Percentiles rank a stretch among this genome's conserved stretches.
Evolutionary conservation across 2,888 invertebrate species (phyloP).

Genomic region (Lordiphosa andalusiaca): DNA sequence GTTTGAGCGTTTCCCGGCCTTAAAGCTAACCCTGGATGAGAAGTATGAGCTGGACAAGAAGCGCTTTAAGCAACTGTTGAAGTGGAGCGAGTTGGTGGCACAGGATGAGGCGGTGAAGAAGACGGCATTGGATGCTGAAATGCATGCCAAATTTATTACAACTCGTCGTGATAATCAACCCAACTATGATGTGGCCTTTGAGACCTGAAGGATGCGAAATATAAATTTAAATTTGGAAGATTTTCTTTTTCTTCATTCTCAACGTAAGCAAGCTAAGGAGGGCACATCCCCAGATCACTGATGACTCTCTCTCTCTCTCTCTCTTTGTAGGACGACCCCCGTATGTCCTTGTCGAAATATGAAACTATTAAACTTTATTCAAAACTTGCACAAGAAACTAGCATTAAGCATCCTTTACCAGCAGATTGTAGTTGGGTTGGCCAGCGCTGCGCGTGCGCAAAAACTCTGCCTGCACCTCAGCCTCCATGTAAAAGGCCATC

Average conservation of each 20-base stretch:
- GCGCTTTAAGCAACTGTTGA: conserved; percentile 52
- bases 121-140: conserved; percentile 85
- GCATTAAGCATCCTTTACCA: conserved; percentile 55
- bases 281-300: too few species aligned
- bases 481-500: conserved; percentile 84
- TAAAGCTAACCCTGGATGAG: conserved; percentile 83
- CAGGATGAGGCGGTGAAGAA: conserved; percentile 86
- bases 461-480: conserved; percentile 88
- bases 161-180: conserved; percentile 85
- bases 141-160: conserved; percentile 87
- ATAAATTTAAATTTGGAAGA: too few species aligned
- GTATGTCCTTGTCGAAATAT: not conserved
- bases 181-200: conserved; percentile 78
- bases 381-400: conserved; percentile 10
- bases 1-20: conserved; percentile 84
- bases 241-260: too few species aligned
- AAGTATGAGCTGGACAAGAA: conserved; percentile 80
- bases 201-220: not conserved
- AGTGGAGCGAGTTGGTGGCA: conserved; percentile 87
- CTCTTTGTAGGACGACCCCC: too few species aligned
- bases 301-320: too few species aligned
- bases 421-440: conserved; percentile 82
- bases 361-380: conserved; percentile 40
- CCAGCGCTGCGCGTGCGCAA: conserved; percentile 85
- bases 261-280: too few species aligned